These are phyloP conservation scores for Scaptomyza pallida DNA, from an alignment of 1,140 invertebrate species.

Conservation along the genomic window DNA sequence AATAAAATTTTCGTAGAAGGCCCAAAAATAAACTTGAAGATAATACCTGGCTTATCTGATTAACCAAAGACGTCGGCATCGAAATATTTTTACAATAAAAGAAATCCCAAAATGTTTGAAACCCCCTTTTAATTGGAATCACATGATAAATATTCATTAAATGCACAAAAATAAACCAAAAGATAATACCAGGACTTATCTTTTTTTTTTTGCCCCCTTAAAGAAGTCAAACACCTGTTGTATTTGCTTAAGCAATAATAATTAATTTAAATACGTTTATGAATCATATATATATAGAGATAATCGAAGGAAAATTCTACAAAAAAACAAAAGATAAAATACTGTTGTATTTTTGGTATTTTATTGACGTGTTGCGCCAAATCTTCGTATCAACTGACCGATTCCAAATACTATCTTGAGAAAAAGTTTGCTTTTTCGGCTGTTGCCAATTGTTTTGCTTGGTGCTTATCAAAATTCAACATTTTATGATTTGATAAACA, in stretches of 20 bases:
- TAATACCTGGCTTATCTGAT: slow-evolving; percentile 15
- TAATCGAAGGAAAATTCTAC: background rate
- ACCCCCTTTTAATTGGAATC: too few relatives aligned
- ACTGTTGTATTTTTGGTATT: slow-evolving; percentile 3
- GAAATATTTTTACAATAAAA: too few relatives aligned
- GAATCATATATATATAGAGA: slow-evolving; percentile 14
- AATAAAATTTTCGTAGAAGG: background rate
- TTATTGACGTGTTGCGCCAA: background rate
- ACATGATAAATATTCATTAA: too few relatives aligned
- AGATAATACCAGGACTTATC: background rate
- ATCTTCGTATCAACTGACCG: slow-evolving; percentile 21
- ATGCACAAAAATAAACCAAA: too few relatives aligned
- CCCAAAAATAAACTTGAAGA: background rate
- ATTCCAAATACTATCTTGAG: slow-evolving; percentile 11
- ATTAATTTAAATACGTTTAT: slow-evolving; percentile 6
- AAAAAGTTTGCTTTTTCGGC: slow-evolving; percentile 31
- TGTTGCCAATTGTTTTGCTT: slow-evolving; percentile 47
- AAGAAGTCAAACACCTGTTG: slow-evolving; percentile 24
- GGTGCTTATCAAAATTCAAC: slow-evolving; percentile 30
- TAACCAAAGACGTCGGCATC: too few relatives aligned
- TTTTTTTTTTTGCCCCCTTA: too few relatives aligned
- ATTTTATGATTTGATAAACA: slow-evolving; percentile 46
- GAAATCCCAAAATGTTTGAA: too few relatives aligned
- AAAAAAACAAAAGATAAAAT: background rate
- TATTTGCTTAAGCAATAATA: background rate